These are phyloP conservation scores for Acanthochromis polyacanthus DNA, from an alignment of 2,113 vertebrate species.

Conservation along the genomic window DNA sequence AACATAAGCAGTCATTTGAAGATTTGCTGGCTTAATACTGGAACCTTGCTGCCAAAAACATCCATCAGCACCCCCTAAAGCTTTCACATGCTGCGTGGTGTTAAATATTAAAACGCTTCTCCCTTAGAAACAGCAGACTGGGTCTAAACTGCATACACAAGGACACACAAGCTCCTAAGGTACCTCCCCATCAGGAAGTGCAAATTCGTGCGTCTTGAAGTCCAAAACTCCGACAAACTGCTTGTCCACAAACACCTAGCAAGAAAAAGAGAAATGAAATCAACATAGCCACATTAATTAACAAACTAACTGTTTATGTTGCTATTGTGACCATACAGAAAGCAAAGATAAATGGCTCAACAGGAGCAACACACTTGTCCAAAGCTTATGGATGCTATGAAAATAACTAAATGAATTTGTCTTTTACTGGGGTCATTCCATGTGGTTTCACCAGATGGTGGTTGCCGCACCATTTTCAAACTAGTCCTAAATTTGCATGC, in stretches of 20 bases:
- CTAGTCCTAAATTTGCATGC: no score
- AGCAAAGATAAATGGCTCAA: neutral
- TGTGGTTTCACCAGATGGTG: no score
- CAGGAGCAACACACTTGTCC: neutral
- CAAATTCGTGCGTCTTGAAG: slow-evolving; percentile 81
- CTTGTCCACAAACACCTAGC: slow-evolving; percentile 89
- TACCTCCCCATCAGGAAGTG: slow-evolving; percentile 87
- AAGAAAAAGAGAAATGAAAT: neutral
- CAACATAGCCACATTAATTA: neutral
- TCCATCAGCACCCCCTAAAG: slow-evolving; percentile 37
- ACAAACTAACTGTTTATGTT: neutral
- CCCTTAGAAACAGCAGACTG: slow-evolving; percentile 37
- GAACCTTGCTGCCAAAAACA: slow-evolving; percentile 34
- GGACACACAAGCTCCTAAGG: slow-evolving; percentile 1
- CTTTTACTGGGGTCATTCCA: no score
- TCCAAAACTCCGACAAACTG: slow-evolving; percentile 88
- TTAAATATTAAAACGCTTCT: slow-evolving; percentile 58
- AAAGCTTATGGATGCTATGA: no score
- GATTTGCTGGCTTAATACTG: slow-evolving; percentile 33
- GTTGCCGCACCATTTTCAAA: no score
- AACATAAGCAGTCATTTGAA: slow-evolving; percentile 47
- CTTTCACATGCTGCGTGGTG: slow-evolving; percentile 27
- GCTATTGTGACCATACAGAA: neutral
- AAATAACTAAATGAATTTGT: neutral
- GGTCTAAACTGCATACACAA: slow-evolving; percentile 9